Conservation (phyloP, 2,797 vertebrate genomes). For the Ctenopoma kingsleyae region DNA sequence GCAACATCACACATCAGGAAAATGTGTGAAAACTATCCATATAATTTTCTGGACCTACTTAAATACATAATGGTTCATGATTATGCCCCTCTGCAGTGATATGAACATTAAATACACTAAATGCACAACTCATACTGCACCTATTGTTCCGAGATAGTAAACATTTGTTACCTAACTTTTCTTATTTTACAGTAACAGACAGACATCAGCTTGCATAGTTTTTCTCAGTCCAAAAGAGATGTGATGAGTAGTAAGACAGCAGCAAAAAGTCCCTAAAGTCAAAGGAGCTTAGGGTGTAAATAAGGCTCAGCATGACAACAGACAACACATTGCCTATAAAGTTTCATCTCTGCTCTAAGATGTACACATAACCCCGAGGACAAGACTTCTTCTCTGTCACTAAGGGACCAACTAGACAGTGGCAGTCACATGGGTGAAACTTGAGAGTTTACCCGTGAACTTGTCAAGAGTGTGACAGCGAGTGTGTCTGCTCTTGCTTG, state of each 20-base stretch:
- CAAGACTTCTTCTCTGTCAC: slow-evolving; percentile 59
- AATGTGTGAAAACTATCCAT: no score
- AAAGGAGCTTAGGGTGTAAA: slow-evolving; percentile 65
- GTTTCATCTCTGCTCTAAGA: slow-evolving; percentile 52
- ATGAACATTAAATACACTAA: slow-evolving; percentile 11
- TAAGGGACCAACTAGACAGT: slow-evolving; percentile 54
- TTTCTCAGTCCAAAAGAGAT: slow-evolving; percentile 5
- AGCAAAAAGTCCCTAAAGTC: slow-evolving; percentile 56
- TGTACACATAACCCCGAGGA: slow-evolving; percentile 60
- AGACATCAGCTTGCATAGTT: slow-evolving; percentile 14
- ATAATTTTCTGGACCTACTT: background rate
- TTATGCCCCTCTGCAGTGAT: background rate
- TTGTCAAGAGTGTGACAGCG: slow-evolving; percentile 51
- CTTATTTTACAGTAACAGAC: slow-evolving; percentile 8
- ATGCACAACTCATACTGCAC: background rate
- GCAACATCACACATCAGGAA: no score
- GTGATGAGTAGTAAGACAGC: slow-evolving; percentile 46
- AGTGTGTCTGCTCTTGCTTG: slow-evolving; percentile 5
- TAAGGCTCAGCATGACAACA: slow-evolving; percentile 60
- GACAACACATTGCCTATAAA: slow-evolving; percentile 63
- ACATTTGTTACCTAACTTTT: background rate
- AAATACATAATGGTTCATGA: slow-evolving; percentile 1
- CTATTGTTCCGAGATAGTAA: slow-evolving; percentile 2
- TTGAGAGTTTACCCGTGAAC: slow-evolving; percentile 61
- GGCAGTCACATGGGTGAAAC: slow-evolving; percentile 52